These are phyloP conservation scores for Turritopsis dohrnii DNA, from an alignment of 30 jellyfish, hydroid and myxozoan species.

Conservation along the genomic window DNA sequence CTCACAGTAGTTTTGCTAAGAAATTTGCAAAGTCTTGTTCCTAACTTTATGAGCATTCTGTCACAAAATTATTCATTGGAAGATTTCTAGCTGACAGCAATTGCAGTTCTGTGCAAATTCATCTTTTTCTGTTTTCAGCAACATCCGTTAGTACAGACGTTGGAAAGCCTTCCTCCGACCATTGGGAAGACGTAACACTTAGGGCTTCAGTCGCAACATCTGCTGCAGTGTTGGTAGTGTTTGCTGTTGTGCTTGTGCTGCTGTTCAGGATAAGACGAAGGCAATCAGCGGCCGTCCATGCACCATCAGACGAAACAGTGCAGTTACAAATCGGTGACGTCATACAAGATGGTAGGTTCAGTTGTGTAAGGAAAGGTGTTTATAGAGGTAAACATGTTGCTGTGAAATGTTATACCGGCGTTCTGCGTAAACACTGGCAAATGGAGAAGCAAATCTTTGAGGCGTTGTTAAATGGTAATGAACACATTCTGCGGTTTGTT, in stretches of 20 bases:
- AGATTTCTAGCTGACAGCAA: too few species aligned
- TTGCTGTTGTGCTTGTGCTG: background rate
- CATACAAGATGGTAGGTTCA: background rate
- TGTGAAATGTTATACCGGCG: background rate
- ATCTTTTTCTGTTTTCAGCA: background rate
- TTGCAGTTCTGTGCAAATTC: too few species aligned
- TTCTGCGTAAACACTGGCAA: background rate
- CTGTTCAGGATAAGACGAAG: background rate
- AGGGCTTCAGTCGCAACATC: background rate
- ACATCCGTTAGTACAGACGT: background rate
- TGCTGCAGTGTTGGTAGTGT: background rate
- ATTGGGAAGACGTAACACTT: background rate
- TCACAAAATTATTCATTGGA: too few species aligned
- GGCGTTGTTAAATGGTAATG: background rate
- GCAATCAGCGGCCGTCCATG: background rate
- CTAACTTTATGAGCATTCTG: too few species aligned
- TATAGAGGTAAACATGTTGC: background rate
- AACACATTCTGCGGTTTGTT: background rate
- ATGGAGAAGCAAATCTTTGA: background rate
- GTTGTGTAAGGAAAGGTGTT: background rate
- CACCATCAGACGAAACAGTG: background rate
- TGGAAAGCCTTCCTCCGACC: background rate
- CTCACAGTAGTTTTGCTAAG: too few species aligned
- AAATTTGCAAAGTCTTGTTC: too few species aligned
- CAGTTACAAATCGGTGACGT: background rate